Evolutionary conservation across 2,888 invertebrate genomes (phyloP).

Genomic region (Yponomeuta malinellus): DNA sequence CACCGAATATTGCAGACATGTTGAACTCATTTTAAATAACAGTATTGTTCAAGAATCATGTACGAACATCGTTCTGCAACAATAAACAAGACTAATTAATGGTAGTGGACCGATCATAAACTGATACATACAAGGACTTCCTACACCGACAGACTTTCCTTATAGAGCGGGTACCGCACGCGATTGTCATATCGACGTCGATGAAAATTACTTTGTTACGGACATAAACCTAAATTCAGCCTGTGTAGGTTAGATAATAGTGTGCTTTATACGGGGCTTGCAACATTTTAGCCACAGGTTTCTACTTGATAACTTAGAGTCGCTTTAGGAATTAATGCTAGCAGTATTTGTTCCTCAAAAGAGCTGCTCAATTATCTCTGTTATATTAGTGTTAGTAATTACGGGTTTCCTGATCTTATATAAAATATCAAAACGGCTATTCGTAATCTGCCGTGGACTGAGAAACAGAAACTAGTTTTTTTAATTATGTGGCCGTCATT

Average conservation of each 20-base stretch:
- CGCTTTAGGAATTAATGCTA: neutral
- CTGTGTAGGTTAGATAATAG: neutral
- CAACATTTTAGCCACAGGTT: neutral
- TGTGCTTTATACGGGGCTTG: neutral
- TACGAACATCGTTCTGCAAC: slow-evolving; percentile 1
- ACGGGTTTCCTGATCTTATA: too few species aligned
- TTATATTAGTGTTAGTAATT: neutral
- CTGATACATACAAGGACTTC: slow-evolving; percentile 12
- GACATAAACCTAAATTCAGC: slow-evolving; percentile 2
- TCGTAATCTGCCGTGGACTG: too few species aligned
- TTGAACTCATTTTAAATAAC: neutral
- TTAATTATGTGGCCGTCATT: neutral
- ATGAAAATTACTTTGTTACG: slow-evolving; percentile 8
- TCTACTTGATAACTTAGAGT: neutral
- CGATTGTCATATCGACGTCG: slow-evolving; percentile 8
- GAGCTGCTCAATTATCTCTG: neutral
- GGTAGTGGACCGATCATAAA: slow-evolving; percentile 1
- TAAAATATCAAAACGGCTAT: too few species aligned
- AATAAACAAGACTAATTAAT: slow-evolving; percentile 4
- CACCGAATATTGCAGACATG: neutral
- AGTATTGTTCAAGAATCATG: neutral
- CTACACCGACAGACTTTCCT: slow-evolving; percentile 13
- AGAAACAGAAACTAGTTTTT: neutral
- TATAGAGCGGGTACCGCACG: slow-evolving; percentile 10
- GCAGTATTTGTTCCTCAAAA: neutral